Evolutionary conservation across 2,113 vertebrate genomes (phyloP).

Genomic region (Ailuropoda melanoleuca): DNA sequence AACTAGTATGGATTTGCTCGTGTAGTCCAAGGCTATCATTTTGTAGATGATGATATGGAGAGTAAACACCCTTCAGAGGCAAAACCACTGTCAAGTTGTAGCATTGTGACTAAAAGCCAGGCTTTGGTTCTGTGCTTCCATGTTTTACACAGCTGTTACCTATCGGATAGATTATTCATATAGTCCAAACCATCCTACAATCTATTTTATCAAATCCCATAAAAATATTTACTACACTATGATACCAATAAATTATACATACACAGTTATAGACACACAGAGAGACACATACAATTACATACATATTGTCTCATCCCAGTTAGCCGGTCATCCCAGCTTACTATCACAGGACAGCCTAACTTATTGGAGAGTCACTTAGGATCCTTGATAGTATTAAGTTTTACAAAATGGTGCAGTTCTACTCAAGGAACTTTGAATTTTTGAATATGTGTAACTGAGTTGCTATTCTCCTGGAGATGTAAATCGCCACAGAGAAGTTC

Average conservation of each 20-base stretch:
- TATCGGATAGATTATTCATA: neutral
- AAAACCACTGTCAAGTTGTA: neutral
- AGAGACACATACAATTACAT: neutral
- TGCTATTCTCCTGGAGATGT: neutral
- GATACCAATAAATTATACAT: neutral
- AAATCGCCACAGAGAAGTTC: neutral
- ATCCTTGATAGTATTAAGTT: neutral
- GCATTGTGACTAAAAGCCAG: neutral
- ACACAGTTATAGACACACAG: neutral
- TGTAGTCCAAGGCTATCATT: neutral
- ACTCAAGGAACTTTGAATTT: neutral
- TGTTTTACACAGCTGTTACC: neutral
- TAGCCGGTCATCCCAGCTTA: neutral
- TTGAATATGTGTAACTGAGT: neutral
- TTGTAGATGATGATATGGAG: neutral
- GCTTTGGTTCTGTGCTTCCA: neutral
- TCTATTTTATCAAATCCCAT: neutral
- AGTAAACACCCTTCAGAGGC: neutral
- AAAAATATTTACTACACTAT: neutral
- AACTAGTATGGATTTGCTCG: neutral
- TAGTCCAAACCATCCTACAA: neutral
- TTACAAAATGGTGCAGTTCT: neutral
- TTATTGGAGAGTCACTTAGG: neutral
- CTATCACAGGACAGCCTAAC: neutral
- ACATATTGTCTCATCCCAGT: neutral